Conservation (phyloP, 2,797 vertebrate genomes). For the Triplophysa bombifrons region DNA sequence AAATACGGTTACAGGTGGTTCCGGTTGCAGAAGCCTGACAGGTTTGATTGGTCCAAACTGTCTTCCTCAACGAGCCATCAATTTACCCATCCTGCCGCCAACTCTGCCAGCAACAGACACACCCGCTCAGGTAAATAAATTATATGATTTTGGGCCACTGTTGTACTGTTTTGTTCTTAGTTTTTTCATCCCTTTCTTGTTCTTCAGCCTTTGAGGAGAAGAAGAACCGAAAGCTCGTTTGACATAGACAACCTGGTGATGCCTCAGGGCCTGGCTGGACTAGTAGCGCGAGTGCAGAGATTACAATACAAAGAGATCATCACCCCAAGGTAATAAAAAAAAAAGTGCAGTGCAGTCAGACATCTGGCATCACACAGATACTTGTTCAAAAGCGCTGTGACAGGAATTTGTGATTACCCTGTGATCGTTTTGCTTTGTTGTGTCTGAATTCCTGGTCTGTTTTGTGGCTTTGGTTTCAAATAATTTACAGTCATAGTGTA, state of each 20-base stretch:
- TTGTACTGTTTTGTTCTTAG: not conserved
- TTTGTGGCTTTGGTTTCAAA: constrained; percentile 26
- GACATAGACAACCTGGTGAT: constrained; percentile 73
- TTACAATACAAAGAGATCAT: constrained; percentile 74
- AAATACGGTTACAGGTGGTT: constrained; percentile 42
- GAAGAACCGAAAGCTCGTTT: constrained; percentile 67
- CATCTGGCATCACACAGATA: not conserved
- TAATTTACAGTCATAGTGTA: constrained; percentile 21
- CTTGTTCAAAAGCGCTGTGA: not conserved
- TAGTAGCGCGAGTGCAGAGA: constrained; percentile 67
- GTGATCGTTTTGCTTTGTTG: not conserved
- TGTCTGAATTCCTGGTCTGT: not conserved
- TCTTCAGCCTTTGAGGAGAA: constrained; percentile 62
- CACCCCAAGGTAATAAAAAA: constrained; percentile 67
- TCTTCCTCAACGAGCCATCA: constrained; percentile 43
- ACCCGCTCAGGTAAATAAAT: constrained; percentile 55
- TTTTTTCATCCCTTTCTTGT: not conserved
- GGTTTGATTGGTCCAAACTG: constrained; percentile 42
- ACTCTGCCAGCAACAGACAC: constrained; percentile 43
- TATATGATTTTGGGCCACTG: not conserved
- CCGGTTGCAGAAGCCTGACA: constrained; percentile 47
- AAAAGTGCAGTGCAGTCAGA: not conserved
- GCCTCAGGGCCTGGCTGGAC: constrained; percentile 69
- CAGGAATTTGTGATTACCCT: not conserved
- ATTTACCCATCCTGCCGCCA: constrained; percentile 37